Evolutionary conservation across 2,113 vertebrate species (phyloP).

Genomic region (Hydropotes inermis): DNA sequence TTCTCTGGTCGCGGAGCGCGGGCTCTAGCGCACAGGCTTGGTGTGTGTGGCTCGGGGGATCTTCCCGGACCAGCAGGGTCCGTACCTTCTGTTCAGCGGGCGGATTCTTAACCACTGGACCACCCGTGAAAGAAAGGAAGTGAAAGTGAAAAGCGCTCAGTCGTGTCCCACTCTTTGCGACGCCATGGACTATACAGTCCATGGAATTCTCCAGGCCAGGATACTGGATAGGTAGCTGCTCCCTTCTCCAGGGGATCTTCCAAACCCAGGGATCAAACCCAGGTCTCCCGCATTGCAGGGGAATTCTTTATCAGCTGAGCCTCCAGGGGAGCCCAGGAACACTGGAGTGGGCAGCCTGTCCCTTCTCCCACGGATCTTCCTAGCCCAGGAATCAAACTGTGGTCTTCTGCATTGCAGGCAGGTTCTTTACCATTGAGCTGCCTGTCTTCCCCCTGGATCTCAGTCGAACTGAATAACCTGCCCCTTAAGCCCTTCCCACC

Average conservation of each 20-base stretch:
- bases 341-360: not conserved
- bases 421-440: not conserved
- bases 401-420: not conserved
- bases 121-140: not conserved
- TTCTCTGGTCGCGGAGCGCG: rapidly evolving
- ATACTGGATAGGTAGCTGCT: not conserved
- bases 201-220: not conserved
- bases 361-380: not conserved
- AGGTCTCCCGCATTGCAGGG: no score
- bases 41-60: not conserved
- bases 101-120: not conserved
- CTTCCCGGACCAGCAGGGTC: not conserved
- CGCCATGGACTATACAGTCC: rapidly evolving
- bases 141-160: not conserved
- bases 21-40: not conserved
- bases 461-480: not conserved
- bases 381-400: not conserved
- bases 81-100: not conserved
- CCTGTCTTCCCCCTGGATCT: not conserved
- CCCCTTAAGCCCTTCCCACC: not conserved
- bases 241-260: no score
- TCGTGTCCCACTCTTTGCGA: not conserved
- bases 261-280: no score
- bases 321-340: no score
- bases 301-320: no score